These are phyloP conservation scores for Manis pentadactyla DNA, from an alignment of 2,797 vertebrate genomes.

Conservation along the genomic window DNA sequence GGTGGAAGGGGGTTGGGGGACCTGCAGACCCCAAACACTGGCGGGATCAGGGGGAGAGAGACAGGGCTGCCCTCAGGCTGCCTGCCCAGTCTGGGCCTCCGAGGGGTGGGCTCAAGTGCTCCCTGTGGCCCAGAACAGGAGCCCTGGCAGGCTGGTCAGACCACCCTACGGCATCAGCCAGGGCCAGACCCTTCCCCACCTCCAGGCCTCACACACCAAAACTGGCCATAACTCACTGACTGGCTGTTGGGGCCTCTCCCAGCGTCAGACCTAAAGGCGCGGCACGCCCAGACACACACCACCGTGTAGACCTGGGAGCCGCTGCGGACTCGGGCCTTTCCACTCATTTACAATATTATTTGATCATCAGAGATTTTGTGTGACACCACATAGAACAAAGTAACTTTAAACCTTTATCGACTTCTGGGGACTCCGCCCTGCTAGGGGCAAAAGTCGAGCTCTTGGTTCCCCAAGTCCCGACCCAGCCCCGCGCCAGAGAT, in stretches of 20 bases:
- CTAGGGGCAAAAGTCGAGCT: background rate
- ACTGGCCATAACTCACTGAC: background rate
- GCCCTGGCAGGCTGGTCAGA: fast-evolving
- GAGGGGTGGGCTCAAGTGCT: too few species aligned
- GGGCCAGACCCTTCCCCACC: background rate
- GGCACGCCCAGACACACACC: background rate
- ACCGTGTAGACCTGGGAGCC: background rate
- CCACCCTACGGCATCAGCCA: background rate
- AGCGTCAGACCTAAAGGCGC: too few species aligned
- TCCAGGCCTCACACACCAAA: background rate
- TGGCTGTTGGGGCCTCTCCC: background rate
- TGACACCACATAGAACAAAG: background rate
- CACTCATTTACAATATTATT: fast-evolving
- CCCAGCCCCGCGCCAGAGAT: fast-evolving
- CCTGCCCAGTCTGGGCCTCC: background rate
- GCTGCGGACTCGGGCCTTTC: fast-evolving
- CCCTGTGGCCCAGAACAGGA: fast-evolving
- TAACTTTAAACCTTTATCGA: background rate
- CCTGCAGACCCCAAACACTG: background rate
- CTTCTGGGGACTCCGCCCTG: background rate
- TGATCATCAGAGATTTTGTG: too few species aligned
- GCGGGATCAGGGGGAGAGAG: background rate
- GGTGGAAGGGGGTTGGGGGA: background rate
- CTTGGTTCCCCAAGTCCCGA: background rate
- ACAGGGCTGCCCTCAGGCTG: background rate